Conservation (phyloP, 2,113 vertebrate genomes). For the Lathamus discolor region DNA sequence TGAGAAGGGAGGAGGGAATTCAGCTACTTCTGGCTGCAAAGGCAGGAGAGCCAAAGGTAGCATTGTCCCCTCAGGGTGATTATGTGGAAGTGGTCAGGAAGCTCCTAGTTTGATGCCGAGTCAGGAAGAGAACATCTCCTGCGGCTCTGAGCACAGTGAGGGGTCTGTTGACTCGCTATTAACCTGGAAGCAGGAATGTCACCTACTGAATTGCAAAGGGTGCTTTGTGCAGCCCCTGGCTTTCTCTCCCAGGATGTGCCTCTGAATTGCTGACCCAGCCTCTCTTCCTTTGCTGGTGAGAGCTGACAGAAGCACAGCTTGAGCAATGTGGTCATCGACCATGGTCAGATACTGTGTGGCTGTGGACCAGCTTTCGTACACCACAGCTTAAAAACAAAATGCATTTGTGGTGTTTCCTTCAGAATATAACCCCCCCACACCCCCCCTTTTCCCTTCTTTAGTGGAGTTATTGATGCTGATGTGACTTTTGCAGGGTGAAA, state of each 20-base stretch:
- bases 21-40: background rate
- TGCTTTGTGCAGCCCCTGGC: background rate
- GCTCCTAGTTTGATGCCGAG: background rate
- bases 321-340: background rate
- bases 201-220: background rate
- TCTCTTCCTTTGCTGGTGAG: background rate
- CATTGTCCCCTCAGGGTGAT: background rate
- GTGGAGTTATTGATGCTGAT: conserved; percentile 5
- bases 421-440: background rate
- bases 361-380: background rate
- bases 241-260: background rate
- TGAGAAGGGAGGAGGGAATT: background rate
- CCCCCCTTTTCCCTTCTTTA: background rate
- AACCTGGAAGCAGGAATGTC: background rate
- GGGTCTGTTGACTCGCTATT: background rate
- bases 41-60: background rate
- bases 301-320: conserved; percentile 12
- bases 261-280: conserved; percentile 6
- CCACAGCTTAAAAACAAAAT: background rate
- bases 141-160: background rate
- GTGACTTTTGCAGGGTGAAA: conserved; percentile 44
- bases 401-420: background rate
- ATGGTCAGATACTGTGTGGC: background rate
- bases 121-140: background rate
- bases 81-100: conserved; percentile 4